Evolutionary conservation across 2,888 invertebrate genomes (phyloP).

Genomic region (Leptarthrus brevirostris): DNA sequence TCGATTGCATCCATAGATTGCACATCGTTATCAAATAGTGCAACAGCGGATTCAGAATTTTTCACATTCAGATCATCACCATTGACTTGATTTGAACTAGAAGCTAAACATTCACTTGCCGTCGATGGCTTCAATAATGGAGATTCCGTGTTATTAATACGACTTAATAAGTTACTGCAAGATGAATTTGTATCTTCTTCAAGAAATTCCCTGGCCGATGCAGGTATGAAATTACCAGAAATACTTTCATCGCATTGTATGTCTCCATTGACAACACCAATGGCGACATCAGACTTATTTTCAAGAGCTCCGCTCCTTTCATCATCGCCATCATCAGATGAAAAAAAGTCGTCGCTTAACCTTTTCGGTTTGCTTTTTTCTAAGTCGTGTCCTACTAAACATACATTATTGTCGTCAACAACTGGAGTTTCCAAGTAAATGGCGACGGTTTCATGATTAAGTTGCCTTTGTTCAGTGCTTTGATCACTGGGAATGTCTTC

Average conservation of each 20-base stretch:
- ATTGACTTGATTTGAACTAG: slow-evolving; percentile 34
- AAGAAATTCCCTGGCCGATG: background rate
- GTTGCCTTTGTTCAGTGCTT: slow-evolving; percentile 3
- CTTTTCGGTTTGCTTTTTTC: slow-evolving; percentile 64
- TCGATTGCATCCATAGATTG: slow-evolving; percentile 67
- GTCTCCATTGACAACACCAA: slow-evolving; percentile 17
- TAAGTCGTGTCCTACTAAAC: slow-evolving; percentile 53
- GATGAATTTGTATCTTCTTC: slow-evolving; percentile 51
- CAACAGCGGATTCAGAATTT: slow-evolving; percentile 46
- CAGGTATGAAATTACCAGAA: slow-evolving; percentile 21
- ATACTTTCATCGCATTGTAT: slow-evolving; percentile 44
- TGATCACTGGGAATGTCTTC: slow-evolving; percentile 25
- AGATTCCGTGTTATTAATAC: slow-evolving; percentile 27
- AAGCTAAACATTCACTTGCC: slow-evolving; percentile 15
- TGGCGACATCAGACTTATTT: slow-evolving; percentile 29
- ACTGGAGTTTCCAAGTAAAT: slow-evolving; percentile 66
- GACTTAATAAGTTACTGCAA: slow-evolving; percentile 46
- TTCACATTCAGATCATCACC: slow-evolving; percentile 24
- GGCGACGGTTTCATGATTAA: slow-evolving; percentile 56
- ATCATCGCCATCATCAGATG: slow-evolving; percentile 58
- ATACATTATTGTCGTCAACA: slow-evolving; percentile 62
- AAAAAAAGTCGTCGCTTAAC: slow-evolving; percentile 65
- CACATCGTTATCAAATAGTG: slow-evolving; percentile 60
- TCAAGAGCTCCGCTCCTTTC: slow-evolving; percentile 36
- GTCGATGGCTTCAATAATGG: background rate